phyloP scores from a whole-genome alignment of 1,140 invertebrate species.

The Thaumetopoea pityocampa region DNA sequence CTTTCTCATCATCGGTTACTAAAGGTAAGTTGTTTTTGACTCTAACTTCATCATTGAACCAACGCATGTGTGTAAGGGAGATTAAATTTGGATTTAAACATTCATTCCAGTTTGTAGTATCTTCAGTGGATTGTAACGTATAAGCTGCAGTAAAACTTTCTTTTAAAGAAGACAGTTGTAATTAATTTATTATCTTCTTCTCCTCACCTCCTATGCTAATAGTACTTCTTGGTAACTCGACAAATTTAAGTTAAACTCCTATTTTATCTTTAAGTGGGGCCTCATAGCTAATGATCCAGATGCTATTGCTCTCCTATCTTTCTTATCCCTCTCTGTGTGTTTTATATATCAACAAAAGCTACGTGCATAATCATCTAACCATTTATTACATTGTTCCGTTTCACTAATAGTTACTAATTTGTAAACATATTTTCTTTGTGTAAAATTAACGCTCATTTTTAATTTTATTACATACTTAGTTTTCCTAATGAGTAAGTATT shows the following conservation, averaged over 20 bases:
- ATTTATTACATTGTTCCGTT: no score
- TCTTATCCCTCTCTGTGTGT: background rate
- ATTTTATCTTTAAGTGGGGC: background rate
- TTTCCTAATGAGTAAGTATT: no score
- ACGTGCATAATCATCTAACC: no score
- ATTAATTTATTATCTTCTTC: background rate
- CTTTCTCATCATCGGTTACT: background rate
- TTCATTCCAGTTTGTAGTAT: background rate
- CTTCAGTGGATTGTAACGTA: background rate
- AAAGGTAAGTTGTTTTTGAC: background rate
- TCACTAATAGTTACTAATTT: no score
- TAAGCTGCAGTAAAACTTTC: background rate
- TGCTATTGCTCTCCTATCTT: background rate
- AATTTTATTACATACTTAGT: no score
- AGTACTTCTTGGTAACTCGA: background rate
- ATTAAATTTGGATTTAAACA: background rate
- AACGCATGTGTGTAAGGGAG: background rate
- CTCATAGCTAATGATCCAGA: background rate
- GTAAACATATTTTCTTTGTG: no score
- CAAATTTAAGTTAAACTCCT: background rate
- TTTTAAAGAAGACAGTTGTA: conserved; percentile 1
- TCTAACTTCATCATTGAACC: background rate
- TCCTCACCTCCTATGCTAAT: background rate
- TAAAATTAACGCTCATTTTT: no score
- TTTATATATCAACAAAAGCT: conserved; percentile 1